Conservation (phyloP, 2,797 vertebrate species). For the Chiroxiphia lanceolata region DNA sequence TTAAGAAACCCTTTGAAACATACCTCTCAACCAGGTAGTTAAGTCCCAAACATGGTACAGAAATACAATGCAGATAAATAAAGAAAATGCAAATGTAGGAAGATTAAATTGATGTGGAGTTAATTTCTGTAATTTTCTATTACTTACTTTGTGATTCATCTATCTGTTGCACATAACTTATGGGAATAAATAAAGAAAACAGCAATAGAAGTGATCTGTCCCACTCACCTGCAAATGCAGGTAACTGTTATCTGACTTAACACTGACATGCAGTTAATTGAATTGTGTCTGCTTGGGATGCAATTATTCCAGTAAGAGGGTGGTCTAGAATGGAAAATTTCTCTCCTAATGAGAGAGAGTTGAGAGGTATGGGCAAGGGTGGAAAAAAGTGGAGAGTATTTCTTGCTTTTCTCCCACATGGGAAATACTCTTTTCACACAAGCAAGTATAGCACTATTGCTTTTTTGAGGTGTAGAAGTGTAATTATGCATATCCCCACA, state of each 20-base stretch:
- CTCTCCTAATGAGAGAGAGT: constrained; percentile 44
- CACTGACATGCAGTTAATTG: constrained; percentile 1
- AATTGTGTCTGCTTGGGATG: background rate
- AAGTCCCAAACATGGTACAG: background rate
- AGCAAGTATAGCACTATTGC: constrained; percentile 61
- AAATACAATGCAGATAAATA: background rate
- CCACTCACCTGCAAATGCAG: constrained; percentile 17
- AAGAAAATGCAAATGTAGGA: constrained; percentile 4
- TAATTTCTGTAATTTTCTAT: constrained; percentile 9
- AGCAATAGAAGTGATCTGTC: background rate
- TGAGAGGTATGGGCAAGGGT: constrained; percentile 77
- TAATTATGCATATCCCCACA: constrained; percentile 67
- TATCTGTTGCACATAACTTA: background rate
- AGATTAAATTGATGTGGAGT: background rate
- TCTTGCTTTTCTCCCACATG: constrained; percentile 27
- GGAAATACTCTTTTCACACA: constrained; percentile 64
- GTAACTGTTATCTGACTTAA: constrained; percentile 18
- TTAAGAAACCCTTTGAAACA: constrained; percentile 36
- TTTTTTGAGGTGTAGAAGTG: constrained; percentile 54
- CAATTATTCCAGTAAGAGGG: background rate
- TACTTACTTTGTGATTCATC: background rate
- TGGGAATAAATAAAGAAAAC: background rate
- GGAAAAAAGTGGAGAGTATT: constrained; percentile 61
- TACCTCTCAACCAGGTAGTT: constrained; percentile 62
- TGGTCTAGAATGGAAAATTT: background rate